Conservation (phyloP, 2,888 invertebrate species). For the Lepidocyrtoides sp. region DNA sequence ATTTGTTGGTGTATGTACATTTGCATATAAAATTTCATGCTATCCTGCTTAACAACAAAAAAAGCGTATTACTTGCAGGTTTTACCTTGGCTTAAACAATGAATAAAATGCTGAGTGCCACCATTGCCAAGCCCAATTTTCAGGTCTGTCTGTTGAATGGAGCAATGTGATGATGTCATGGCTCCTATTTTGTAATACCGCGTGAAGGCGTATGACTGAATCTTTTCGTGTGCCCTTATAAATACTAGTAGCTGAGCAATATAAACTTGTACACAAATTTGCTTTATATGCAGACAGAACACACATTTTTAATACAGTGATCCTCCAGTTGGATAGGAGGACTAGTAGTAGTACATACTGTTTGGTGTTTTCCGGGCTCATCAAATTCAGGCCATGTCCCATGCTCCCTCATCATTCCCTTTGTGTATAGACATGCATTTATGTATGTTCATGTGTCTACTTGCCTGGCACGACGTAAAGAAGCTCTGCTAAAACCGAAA, state of each 20-base stretch:
- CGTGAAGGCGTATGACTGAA: conserved; percentile 43
- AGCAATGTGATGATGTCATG: conserved; percentile 74
- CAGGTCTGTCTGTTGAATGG: conserved; percentile 56
- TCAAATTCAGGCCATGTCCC: conserved; percentile 79
- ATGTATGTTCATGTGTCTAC: neutral
- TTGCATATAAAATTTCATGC: neutral
- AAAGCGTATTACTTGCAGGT: neutral
- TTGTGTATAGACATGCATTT: conserved; percentile 17
- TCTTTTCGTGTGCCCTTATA: neutral
- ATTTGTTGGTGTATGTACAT: too few relatives aligned
- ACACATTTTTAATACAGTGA: neutral
- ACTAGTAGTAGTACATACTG: neutral
- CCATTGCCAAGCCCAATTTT: conserved; percentile 48
- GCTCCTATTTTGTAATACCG: conserved; percentile 60
- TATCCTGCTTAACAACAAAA: too few relatives aligned
- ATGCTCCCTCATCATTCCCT: conserved; percentile 64
- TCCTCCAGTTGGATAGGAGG: neutral
- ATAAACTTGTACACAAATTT: neutral
- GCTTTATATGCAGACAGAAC: neutral
- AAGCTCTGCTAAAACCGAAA: conserved; percentile 41
- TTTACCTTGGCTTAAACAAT: neutral
- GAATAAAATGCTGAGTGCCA: neutral
- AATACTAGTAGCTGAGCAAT: neutral
- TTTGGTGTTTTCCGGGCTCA: conserved; percentile 71
- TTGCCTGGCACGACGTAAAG: neutral